Percentiles rank a stretch among this genome's conserved stretches.
Evolutionary conservation across 2,797 vertebrate genomes (phyloP).

Genomic region (Pangasius mekongensis): DNA sequence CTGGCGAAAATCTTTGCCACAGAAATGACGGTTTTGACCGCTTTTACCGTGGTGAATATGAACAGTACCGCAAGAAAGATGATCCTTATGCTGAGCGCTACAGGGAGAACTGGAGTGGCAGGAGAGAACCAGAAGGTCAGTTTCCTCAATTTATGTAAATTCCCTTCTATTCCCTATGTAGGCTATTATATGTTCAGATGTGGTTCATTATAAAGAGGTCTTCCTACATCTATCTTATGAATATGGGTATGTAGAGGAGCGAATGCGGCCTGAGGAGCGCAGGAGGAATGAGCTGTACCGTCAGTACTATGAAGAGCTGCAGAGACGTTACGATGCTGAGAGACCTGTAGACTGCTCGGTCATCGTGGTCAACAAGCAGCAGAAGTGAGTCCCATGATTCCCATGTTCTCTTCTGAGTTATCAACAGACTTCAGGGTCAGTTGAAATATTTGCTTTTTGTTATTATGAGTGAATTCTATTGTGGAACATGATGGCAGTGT

Average conservation of each 20-base stretch:
- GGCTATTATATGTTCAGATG: not conserved
- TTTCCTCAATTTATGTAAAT: not conserved
- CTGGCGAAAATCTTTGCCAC: not conserved
- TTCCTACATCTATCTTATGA: not conserved
- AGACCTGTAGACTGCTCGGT: conserved; percentile 97
- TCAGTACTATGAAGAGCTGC: conserved; percentile 96
- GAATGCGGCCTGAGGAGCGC: conserved; percentile 74
- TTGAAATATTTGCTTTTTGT: not conserved
- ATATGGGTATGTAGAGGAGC: conserved; percentile 30
- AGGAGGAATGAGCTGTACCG: conserved; percentile 92
- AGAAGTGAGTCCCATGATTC: conserved; percentile 83
- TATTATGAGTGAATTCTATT: not conserved
- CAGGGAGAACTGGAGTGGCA: conserved; percentile 87
- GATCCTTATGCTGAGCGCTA: conserved; percentile 85
- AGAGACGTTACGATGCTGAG: conserved; percentile 89
- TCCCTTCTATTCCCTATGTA: not conserved
- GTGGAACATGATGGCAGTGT: no score
- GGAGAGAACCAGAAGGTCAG: conserved; percentile 82
- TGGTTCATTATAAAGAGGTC: not conserved
- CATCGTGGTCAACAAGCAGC: conserved; percentile 95
- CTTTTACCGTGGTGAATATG: conserved; percentile 79
- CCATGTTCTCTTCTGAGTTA: not conserved
- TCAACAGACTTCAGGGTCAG: not conserved
- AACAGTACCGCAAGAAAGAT: conserved; percentile 87
- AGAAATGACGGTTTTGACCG: conserved; percentile 86